Percentiles rank a stretch among this genome's conserved stretches.
These are phyloP conservation scores for Tolmerus cingulatus DNA, from an alignment of 2,888 invertebrate species.

Conservation along the genomic window DNA sequence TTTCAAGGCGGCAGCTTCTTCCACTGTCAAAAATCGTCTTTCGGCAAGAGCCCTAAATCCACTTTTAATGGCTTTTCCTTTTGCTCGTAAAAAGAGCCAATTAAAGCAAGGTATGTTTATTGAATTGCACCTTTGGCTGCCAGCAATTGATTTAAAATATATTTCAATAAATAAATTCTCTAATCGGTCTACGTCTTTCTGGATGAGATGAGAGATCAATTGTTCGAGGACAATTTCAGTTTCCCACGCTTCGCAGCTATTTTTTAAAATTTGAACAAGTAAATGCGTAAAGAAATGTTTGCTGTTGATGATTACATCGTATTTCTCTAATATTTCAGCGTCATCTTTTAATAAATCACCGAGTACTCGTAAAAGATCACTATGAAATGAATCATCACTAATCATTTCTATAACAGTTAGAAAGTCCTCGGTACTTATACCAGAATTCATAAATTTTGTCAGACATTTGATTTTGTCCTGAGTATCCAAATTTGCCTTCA, in stretches of 20 bases:
- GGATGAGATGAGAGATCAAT: not conserved
- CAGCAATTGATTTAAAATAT: not conserved
- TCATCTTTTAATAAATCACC: not conserved
- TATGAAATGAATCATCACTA: not conserved
- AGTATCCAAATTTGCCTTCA: not conserved
- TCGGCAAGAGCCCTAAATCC: not conserved
- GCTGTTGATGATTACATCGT: not conserved
- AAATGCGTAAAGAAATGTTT: not conserved
- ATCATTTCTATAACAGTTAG: not conserved
- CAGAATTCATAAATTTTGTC: not conserved
- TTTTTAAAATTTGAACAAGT: not conserved
- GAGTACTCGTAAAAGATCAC: not conserved
- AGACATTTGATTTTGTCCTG: not conserved
- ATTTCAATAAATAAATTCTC: not conserved
- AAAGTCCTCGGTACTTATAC: not conserved
- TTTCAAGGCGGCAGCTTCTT: not conserved
- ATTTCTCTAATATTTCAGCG: not conserved
- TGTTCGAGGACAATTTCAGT: not conserved
- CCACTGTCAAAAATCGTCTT: not conserved
- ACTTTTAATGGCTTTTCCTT: not conserved
- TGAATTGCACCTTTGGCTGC: not conserved
- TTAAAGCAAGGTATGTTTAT: not conserved
- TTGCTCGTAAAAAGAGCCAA: not conserved
- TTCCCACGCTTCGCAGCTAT: not conserved
- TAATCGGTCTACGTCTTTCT: not conserved